Conservation (phyloP, 2,888 invertebrate genomes). For the Elegia similella region DNA sequence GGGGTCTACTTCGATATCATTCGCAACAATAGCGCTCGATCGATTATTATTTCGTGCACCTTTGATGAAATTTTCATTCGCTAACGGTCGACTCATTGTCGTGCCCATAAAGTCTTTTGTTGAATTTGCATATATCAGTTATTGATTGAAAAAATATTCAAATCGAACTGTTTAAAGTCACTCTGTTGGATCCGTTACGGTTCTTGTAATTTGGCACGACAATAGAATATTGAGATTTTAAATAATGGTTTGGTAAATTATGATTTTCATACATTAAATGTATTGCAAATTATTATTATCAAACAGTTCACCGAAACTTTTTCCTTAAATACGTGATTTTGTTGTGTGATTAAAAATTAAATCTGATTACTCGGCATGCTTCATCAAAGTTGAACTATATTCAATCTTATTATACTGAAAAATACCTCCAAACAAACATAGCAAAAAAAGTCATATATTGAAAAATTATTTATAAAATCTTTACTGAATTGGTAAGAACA, state of each 20-base stretch:
- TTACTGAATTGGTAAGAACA: no score
- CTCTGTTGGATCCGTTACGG: conserved; percentile 74
- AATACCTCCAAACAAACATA: no score
- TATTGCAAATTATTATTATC: neutral
- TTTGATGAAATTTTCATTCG: conserved; percentile 77
- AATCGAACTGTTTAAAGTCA: conserved; percentile 63
- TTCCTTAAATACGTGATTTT: no score
- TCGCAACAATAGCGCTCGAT: conserved; percentile 71
- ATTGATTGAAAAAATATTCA: conserved; percentile 81
- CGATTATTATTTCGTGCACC: conserved; percentile 78
- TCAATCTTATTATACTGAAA: no score
- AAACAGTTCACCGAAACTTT: neutral
- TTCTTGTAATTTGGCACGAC: conserved; percentile 55
- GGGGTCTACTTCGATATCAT: conserved; percentile 65
- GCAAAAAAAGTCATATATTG: no score
- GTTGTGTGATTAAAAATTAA: no score
- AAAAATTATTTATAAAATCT: no score
- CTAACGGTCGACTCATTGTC: conserved; percentile 77
- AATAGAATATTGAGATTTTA: conserved; percentile 49
- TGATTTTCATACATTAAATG: conserved; percentile 42
- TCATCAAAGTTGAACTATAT: no score
- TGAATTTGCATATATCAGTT: conserved; percentile 76
- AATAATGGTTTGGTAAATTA: conserved; percentile 52
- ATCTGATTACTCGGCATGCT: no score
- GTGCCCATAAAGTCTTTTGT: conserved; percentile 60